These are phyloP conservation scores for Sebastes trivittatus DNA, from an alignment of 2,797 vertebrate species.

Conservation along the genomic window DNA sequence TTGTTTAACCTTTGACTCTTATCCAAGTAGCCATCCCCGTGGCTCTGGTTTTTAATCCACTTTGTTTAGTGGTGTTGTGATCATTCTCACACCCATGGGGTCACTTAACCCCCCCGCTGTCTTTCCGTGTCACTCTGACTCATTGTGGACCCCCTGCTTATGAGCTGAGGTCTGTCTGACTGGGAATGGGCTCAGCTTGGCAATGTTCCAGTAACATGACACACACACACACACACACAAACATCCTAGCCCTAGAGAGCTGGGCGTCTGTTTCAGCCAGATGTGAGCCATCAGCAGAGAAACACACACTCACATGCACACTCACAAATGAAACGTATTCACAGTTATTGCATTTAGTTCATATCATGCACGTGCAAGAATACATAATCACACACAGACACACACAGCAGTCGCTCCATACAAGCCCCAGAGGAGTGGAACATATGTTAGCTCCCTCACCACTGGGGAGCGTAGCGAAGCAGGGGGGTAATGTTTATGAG, in stretches of 20 bases:
- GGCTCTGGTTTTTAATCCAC: conserved; percentile 12
- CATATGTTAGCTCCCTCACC: conserved; percentile 67
- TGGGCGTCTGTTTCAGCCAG: conserved; percentile 61
- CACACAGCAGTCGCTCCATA: conserved; percentile 23
- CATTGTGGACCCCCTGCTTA: conserved; percentile 5
- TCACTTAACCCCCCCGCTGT: conserved; percentile 33
- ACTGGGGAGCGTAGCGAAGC: conserved; percentile 31
- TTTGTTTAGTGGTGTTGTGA: conserved; percentile 32
- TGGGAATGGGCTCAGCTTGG: conserved; percentile 37
- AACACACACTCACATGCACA: conserved; percentile 11
- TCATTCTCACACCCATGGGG: conserved; percentile 9
- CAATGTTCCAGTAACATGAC: conserved; percentile 37
- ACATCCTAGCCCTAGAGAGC: conserved; percentile 20
- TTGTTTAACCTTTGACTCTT: conserved; percentile 26
- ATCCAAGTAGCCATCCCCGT: neutral
- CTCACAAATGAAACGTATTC: conserved; percentile 42
- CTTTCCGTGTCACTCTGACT: conserved; percentile 38
- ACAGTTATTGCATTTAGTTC: conserved; percentile 46
- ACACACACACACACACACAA: neutral
- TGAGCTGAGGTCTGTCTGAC: conserved; percentile 30
- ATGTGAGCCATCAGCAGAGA: conserved; percentile 61
- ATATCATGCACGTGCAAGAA: conserved; percentile 27
- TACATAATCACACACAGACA: conserved; percentile 7
- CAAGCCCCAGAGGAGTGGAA: conserved; percentile 44
- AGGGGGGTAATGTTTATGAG: conserved; percentile 65